phyloP scores from a whole-genome alignment of 30 jellyfish, hydroid and myxozoan genomes.

The Rhopilema esculentum region DNA sequence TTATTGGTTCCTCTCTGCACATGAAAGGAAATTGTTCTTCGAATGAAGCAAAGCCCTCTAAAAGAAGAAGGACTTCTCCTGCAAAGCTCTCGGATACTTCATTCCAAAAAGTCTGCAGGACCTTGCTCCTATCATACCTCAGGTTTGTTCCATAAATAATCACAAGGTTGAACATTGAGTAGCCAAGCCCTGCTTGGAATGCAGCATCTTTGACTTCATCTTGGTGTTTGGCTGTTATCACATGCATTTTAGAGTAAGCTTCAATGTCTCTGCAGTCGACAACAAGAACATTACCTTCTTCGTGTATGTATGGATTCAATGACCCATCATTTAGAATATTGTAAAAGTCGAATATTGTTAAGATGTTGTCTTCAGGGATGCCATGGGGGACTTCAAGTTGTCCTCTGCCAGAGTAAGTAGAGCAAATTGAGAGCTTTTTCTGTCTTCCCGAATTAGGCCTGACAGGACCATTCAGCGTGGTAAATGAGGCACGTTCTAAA shows the following conservation, averaged over 20 bases:
- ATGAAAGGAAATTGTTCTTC: slow-evolving; percentile 66
- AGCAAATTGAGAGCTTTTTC: slow-evolving; percentile 58
- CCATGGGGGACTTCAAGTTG: slow-evolving; percentile 39
- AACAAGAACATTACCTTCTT: slow-evolving; percentile 66
- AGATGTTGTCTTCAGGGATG: slow-evolving; percentile 66
- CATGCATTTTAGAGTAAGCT: slow-evolving; percentile 31
- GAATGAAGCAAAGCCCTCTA: slow-evolving; percentile 62
- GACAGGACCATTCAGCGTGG: slow-evolving; percentile 5
- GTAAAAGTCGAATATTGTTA: slow-evolving; percentile 75
- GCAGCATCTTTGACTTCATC: slow-evolving; percentile 13
- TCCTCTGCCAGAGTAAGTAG: slow-evolving; percentile 54
- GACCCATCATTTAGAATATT: slow-evolving; percentile 85
- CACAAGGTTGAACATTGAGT: slow-evolving; percentile 38
- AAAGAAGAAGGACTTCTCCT: slow-evolving; percentile 75
- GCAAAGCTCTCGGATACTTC: slow-evolving; percentile 61
- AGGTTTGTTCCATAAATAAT: slow-evolving; percentile 59
- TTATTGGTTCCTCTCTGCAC: slow-evolving; percentile 66
- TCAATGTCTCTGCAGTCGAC: slow-evolving; percentile 71
- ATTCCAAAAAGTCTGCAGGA: slow-evolving; percentile 40
- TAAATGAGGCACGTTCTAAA: not conserved
- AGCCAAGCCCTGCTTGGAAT: slow-evolving; percentile 53
- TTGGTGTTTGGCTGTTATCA: slow-evolving; percentile 75
- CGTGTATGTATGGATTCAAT: slow-evolving; percentile 67
- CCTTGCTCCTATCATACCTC: not conserved
- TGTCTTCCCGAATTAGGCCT: slow-evolving; percentile 57